Conservation (phyloP, 2,797 vertebrate species). For the Masticophis lateralis region DNA sequence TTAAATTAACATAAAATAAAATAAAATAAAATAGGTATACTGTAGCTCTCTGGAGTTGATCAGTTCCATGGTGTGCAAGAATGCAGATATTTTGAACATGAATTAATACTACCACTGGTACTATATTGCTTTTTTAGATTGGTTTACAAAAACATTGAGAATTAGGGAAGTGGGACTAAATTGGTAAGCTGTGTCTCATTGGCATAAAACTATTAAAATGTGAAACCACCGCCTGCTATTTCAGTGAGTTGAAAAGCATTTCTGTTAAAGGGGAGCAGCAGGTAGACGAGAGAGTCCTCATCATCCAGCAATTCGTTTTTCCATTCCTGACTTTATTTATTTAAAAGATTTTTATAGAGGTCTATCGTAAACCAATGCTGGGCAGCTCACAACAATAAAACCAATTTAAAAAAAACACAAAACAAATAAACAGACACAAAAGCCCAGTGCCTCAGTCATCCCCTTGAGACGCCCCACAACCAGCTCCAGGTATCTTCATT, state of each 20-base stretch:
- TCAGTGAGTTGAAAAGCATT: not conserved
- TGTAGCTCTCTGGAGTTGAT: not conserved
- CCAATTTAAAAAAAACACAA: not conserved
- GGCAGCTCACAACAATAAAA: not conserved
- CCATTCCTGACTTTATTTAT: not conserved
- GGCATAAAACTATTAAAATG: not conserved
- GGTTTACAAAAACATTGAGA: not conserved
- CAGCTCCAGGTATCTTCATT: not conserved
- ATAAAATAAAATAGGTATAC: not conserved
- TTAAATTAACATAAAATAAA: too few relatives aligned
- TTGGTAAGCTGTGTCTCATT: not conserved
- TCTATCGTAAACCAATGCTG: not conserved
- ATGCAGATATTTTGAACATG: not conserved
- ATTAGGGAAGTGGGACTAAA: not conserved
- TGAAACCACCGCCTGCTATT: not conserved
- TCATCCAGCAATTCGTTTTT: not conserved
- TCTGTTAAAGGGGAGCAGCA: not conserved
- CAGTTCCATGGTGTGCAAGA: not conserved
- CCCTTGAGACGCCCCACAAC: not conserved
- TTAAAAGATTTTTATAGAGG: not conserved
- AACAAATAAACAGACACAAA: too few relatives aligned
- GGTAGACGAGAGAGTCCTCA: not conserved
- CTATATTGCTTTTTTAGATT: not conserved
- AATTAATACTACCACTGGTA: not conserved
- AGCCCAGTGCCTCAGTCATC: not conserved